phyloP scores from a whole-genome alignment of 2,888 invertebrate genomes.

The Sarcophaga rosellei region DNA sequence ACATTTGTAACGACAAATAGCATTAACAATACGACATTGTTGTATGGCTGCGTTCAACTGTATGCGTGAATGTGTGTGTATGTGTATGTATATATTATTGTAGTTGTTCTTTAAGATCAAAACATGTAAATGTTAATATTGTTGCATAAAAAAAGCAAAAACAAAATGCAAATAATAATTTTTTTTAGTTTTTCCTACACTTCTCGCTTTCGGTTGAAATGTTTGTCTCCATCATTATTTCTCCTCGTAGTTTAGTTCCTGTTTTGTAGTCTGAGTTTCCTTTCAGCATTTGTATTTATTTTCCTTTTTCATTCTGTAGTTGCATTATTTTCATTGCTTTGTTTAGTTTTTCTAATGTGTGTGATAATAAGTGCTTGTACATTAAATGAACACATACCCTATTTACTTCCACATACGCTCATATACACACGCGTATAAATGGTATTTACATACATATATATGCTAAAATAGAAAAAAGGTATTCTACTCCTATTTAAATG shows the following conservation, averaged over 20 bases:
- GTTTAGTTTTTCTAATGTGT: conserved; percentile 52
- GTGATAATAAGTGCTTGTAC: conserved; percentile 63
- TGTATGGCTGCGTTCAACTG: conserved; percentile 11
- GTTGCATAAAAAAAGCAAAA: conserved; percentile 5
- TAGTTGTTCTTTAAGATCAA: conserved; percentile 38
- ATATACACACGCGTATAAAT: not conserved
- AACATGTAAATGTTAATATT: conserved; percentile 61
- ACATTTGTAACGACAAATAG: conserved; percentile 67
- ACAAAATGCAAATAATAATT: not conserved
- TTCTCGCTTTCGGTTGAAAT: conserved; percentile 20
- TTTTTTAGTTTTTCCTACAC: not conserved
- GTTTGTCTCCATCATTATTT: conserved; percentile 19
- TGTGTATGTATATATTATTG: not conserved
- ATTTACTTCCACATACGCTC: not conserved
- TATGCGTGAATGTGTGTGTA: not conserved
- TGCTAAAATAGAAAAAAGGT: not conserved
- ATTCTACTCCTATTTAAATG: not conserved
- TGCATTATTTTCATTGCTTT: conserved; percentile 52
- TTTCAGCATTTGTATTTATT: conserved; percentile 41
- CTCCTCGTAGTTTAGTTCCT: conserved; percentile 52
- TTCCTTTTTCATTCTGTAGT: conserved; percentile 29
- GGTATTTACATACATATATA: not conserved
- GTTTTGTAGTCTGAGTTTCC: conserved; percentile 65
- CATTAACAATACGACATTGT: conserved; percentile 61
- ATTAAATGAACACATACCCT: conserved; percentile 35